Base-by-base conservation (phyloP, 2,797 vertebrate genomes). In the Cetoscarus ocellatus region DNA sequence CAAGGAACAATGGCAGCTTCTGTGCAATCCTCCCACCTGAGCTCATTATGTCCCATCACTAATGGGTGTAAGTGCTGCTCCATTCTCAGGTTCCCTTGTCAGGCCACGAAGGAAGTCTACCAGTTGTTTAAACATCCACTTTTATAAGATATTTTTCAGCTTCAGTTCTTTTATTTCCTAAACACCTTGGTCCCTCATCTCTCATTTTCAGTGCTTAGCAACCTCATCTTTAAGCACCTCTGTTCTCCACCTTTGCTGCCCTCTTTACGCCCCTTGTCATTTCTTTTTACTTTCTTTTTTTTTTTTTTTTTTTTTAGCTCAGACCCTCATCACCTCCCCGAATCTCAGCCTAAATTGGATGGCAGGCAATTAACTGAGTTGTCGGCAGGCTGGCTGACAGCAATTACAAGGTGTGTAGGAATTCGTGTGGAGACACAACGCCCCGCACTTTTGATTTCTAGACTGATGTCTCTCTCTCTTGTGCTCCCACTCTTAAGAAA, bases 391-490 rank as follows among this genome's bases (percentile, higher is more conserved):
- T 88, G 44, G 40, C 88, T 88, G 91, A 91, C 90, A 92, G 92
- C 88, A 91, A 92, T 91, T 92, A 91, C 71, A 87, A 92, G 88
- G 90, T 91, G 89, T 88, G 87, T 72, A 64, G 75, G 85, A 88
- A 89, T 86, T 91, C 84, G 83, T 87, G 84, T 84, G 74, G 83
- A 88, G 85, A 82, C 36, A 64, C 14, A 63, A 76, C 70, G 35
- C 77, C 78, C 70, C 54, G 79, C 74, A 79, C 82, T 68, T 86
- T 69, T 84, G 80, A 81, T 84, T 85, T 83, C 67, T 39, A 78
- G 80, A 88, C 51, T 13, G 66, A 67, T 85, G 52, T 80, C 69
- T 85, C 75, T 77, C 63, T 61, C 43, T 36, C 51, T 43, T 74
- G 10, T 59, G 53, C 53, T 14, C 18, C 47, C 8, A 2, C 0